Base-by-base conservation (phyloP, 2,797 vertebrate species). In the Malacoraja senta region DNA sequence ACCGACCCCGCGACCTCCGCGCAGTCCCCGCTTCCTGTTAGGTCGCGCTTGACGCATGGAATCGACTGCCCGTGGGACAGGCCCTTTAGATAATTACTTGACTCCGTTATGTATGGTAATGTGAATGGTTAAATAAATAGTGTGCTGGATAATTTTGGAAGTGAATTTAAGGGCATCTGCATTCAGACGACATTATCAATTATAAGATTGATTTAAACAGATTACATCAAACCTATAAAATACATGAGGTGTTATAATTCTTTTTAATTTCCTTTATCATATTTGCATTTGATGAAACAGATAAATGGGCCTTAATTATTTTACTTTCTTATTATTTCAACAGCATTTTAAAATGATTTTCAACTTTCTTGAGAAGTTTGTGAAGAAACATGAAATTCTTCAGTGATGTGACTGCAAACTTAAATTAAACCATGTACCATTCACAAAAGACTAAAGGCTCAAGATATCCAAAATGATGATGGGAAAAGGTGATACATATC, bases 131-230 rank as follows among this genome's bases (percentile, higher is more conserved):
- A 86, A 86, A 86, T 86, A 1, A 86, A 86, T 29, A n/a, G 26
- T 81, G 8, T 15, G 81, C 10, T 84, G 61, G 53, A 61, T 13
- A 58, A 84, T 63, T 86, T 61, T 86, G 83, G 29, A 63, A n/a
- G 26, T n/a, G 83, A 83, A 86, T 63, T 86, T 61, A 86, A 24
- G 29, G 13, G 29, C 29, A 63, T 29, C 58, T 29, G 29, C 58
- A 86, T 86, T 86, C 63, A 86, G 58, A n/a, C 10, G 83, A 86
- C 58, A 63, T 86, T 26, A n/a, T 86, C n/a, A 86, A 63, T 63
- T 58, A 86, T 6, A 86, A 7, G 81, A 61, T n/a, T 84, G 2
- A 84, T 84, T 84, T 29, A 61, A 84, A 61, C 53, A 79, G 35
- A 68, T 79, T 79, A 84, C 15, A 29, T 13, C 53, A 61, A 61